Base-by-base conservation (phyloP, 2,113 vertebrate species). In the Pimephales promelas region DNA sequence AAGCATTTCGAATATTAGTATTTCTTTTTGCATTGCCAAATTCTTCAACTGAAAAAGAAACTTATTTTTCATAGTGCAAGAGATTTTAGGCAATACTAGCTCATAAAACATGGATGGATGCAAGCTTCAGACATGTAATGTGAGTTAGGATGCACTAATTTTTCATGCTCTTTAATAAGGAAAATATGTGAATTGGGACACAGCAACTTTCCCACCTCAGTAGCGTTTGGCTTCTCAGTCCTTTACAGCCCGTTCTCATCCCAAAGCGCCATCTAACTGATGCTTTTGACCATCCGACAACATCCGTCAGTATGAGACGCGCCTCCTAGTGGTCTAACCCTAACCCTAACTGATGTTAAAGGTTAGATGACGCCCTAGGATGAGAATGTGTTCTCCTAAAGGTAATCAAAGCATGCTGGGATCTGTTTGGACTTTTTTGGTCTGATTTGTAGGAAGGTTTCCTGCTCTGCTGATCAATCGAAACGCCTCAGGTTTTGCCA, bases 401-500 rank as follows among this genome's bases (percentile, higher is more conserved):
- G 40, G 0, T n/a, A 71, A 45, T 71, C 36, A 71, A 22, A 71
- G 22, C 68, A 71, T 71, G 68, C 40, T 43, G 68, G 40, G 68
- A 43, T 71, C 24, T 71, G 40, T 24, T 45, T 71, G 68, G 64
- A 10, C n/a, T n/a, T n/a, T 68, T 20, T 43, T 71, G 36, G 28
- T 57, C 52, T 57, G 5, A 56, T 76, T 28, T 75, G 22, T 54
- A 75, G 49, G 73, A 49, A 14, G 26, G 49, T 76, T 57, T 57
- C 13, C 52, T 75, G 73, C 14, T 75, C 18, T 56, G 28, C 49
- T 57, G 31, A 77, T 59, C 74, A n/a, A 59, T 77, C 54, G 57
- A 36, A 77, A 57, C 28, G 74, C 56, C 49, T 75, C 73, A 75
- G 73, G 22, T 43, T 71, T 71, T 45, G 68, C 68, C 68, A 71